Conservation (phyloP, 2,797 vertebrate genomes). For the Knipowitschia caucasica region DNA sequence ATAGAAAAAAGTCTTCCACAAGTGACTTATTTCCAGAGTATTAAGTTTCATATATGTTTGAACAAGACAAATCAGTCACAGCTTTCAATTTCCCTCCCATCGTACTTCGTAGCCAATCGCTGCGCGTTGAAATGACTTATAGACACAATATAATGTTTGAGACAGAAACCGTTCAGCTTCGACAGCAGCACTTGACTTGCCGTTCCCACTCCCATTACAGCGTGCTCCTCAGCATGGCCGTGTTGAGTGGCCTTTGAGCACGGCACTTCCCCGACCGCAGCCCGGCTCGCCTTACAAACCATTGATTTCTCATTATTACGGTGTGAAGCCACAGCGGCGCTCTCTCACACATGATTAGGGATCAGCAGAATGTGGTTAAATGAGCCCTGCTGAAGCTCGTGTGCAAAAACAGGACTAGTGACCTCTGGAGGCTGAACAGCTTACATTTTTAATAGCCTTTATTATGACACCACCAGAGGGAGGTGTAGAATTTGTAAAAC, state of each 20-base stretch:
- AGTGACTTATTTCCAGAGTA: no score
- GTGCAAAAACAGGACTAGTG: no score
- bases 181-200: neutral
- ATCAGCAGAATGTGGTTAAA: conserved; percentile 49
- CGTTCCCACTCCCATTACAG: neutral
- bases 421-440: no score
- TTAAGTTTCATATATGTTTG: no score
- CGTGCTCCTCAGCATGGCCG: conserved; percentile 32
- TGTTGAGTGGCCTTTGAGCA: conserved; percentile 26
- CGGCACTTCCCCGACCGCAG: conserved; percentile 42
- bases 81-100: no score
- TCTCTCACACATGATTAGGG: conserved; percentile 46
- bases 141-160: neutral
- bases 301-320: conserved; percentile 73
- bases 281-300: conserved; percentile 56
- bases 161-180: neutral
- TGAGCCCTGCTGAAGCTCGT: conserved; percentile 19
- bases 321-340: conserved; percentile 41
- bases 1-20: no score
- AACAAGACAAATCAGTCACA: no score
- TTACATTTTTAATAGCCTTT: no score
- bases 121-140: no score
- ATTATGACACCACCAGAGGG: no score
- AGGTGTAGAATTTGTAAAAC: no score
- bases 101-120: no score